These are phyloP conservation scores for Ennomos erosarius DNA, from an alignment of 2,888 invertebrate species.

Conservation along the genomic window DNA sequence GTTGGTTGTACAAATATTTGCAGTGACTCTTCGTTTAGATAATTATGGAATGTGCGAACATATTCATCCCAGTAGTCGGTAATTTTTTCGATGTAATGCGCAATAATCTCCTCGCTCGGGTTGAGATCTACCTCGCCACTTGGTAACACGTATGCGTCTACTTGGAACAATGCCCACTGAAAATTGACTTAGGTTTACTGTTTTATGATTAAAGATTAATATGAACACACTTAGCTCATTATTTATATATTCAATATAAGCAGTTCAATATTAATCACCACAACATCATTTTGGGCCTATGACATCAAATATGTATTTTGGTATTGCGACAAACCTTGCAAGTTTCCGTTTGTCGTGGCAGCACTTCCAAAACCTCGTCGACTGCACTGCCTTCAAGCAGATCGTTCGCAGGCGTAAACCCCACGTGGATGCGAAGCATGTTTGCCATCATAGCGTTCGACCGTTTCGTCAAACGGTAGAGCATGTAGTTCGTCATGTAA, in stretches of 20 bases:
- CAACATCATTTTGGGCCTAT: too few relatives aligned
- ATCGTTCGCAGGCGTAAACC: constrained; percentile 77
- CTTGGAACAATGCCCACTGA: constrained; percentile 87
- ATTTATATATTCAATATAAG: too few relatives aligned
- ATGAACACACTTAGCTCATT: constrained; percentile 27
- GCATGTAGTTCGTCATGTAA: constrained; percentile 89
- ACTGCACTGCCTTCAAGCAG: constrained; percentile 69
- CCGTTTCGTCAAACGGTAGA: constrained; percentile 87
- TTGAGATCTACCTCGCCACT: constrained; percentile 77
- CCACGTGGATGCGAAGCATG: constrained; percentile 83
- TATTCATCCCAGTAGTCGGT: constrained; percentile 88
- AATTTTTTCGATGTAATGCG: constrained; percentile 85
- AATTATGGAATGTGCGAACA: constrained; percentile 88
- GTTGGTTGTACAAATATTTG: constrained; percentile 92
- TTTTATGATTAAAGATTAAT: not conserved
- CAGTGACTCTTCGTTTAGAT: constrained; percentile 89
- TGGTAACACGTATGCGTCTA: constrained; percentile 80
- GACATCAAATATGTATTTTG: too few relatives aligned
- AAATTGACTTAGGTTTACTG: constrained; percentile 37
- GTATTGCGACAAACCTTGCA: constrained; percentile 62
- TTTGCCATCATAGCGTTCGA: constrained; percentile 86
- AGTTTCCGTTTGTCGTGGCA: constrained; percentile 71
- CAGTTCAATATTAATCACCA: too few relatives aligned
- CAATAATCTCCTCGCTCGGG: constrained; percentile 86
- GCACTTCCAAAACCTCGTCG: constrained; percentile 79